Base-by-base conservation (phyloP, 2,113 vertebrate genomes). In the Oophaga pumilio region DNA sequence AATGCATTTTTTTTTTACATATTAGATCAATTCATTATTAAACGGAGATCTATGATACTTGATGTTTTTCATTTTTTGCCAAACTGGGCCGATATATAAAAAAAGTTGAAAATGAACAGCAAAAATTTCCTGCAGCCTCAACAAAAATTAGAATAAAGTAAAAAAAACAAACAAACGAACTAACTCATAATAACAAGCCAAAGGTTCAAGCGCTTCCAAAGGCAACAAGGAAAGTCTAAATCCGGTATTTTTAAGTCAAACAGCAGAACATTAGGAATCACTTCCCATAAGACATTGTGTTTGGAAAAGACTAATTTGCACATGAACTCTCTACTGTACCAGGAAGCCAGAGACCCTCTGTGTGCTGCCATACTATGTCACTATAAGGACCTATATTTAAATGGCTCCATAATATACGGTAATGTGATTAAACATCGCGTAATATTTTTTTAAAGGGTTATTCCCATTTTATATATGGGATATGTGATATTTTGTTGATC, bases 191-290 rank as follows among this genome's bases (percentile, higher is more conserved):
- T 78, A 78, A 53, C 43, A 66, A 60, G 59, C 22, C 74, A 28
- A 28, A 26, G 53, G 74, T 50, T 86, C 43, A 64, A 77, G 12
- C 53, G 26, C 28, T 50, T 85, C 57, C 74, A 76, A 78, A 78
- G 24, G 64, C 71, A 77, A 78, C 53, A 85, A 77, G 20, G 78
- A 56, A 86, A 56, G n/a, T 28, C 50, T 57, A 78, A 50, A 86
- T 22, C 43, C 68, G 85, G 76, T 79, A 68, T 78, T 68, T 53
- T 52, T 18, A 12, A 7, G 43, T n/a, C 43, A 56, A 53, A 85
- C 53, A 60, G 13, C 53, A 76, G 28, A 71, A 3, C 7, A 17
- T 12, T 7, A 17, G 68, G 68, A 71, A 71, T 71, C 14, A 28
- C 15, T 71, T 71, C 24, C 68, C 9, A 71, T 33, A 71, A 33